These are phyloP conservation scores for Drosophila fulvimacula DNA, from an alignment of 2,888 invertebrate species.

Conservation along the genomic window DNA sequence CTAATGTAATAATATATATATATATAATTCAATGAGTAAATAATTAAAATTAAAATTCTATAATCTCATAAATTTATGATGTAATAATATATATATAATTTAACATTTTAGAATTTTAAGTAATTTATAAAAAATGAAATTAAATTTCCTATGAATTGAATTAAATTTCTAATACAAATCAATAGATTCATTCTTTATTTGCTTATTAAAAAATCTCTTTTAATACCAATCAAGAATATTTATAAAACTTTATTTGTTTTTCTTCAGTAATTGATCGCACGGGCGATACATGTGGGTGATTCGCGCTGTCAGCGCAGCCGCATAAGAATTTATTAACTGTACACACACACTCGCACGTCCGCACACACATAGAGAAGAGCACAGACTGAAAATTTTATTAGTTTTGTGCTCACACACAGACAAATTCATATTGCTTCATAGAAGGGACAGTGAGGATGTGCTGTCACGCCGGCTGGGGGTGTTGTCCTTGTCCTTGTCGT, in stretches of 20 bases:
- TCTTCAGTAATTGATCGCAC: background rate
- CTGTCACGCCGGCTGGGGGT: slow-evolving; percentile 28
- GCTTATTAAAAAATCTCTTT: background rate
- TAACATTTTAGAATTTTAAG: too few relatives aligned
- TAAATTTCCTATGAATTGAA: too few relatives aligned
- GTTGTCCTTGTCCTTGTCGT: slow-evolving; percentile 2
- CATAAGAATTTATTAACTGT: background rate
- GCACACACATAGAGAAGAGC: background rate
- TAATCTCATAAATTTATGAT: too few relatives aligned
- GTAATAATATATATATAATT: too few relatives aligned
- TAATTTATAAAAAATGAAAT: too few relatives aligned
- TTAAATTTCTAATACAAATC: too few relatives aligned
- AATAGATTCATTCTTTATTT: too few relatives aligned
- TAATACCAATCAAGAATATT: background rate
- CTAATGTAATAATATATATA: too few relatives aligned
- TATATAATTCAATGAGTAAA: too few relatives aligned
- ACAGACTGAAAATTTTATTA: slow-evolving; percentile 55
- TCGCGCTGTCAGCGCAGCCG: too few relatives aligned
- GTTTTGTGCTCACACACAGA: slow-evolving; percentile 29
- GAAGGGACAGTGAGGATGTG: slow-evolving; percentile 51
- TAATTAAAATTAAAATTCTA: too few relatives aligned
- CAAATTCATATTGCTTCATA: slow-evolving; percentile 41
- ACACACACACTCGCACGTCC: background rate
- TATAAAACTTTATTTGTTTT: background rate
- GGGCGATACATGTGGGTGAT: background rate